phyloP scores from a whole-genome alignment of 2,888 invertebrate genomes.

The Pyrochroa serraticornis region DNA sequence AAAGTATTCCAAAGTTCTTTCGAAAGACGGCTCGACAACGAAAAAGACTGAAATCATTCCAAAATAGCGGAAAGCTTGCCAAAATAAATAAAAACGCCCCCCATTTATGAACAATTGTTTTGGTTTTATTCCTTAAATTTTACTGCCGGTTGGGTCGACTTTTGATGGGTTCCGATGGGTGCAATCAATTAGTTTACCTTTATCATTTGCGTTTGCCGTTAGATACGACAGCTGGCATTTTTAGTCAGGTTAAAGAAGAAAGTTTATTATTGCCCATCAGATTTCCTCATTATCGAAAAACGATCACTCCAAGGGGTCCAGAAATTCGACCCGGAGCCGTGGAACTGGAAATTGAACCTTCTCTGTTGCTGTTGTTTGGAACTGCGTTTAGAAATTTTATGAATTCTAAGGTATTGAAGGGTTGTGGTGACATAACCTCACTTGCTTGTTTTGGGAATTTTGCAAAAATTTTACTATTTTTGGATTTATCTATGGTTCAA shows the following conservation, averaged over 20 bases:
- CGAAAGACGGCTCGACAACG: slow-evolving; percentile 69
- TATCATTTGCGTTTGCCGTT: slow-evolving; percentile 92
- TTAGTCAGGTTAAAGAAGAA: too few species aligned
- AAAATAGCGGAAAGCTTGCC: slow-evolving; percentile 86
- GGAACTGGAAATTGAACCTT: slow-evolving; percentile 94
- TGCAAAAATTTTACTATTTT: not conserved
- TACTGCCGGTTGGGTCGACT: slow-evolving; percentile 66
- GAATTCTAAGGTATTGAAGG: not conserved
- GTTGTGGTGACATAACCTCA: not conserved
- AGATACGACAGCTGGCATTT: slow-evolving; percentile 87
- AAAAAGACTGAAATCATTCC: slow-evolving; percentile 62
- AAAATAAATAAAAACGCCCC: slow-evolving; percentile 59
- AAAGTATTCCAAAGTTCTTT: slow-evolving; percentile 85
- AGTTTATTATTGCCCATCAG: slow-evolving; percentile 89
- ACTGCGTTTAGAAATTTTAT: slow-evolving; percentile 88
- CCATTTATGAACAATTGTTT: too few species aligned
- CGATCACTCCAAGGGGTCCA: slow-evolving; percentile 63
- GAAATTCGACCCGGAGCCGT: slow-evolving; percentile 88
- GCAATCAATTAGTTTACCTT: slow-evolving; percentile 86
- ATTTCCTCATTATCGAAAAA: slow-evolving; percentile 71
- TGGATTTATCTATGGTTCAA: too few species aligned
- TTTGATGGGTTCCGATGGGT: slow-evolving; percentile 92
- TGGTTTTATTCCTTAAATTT: slow-evolving; percentile 23
- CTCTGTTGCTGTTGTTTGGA: slow-evolving; percentile 89
- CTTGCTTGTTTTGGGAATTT: not conserved